Base-by-base conservation (phyloP, 2,888 invertebrate species). In the Stenolophus ochropezus region DNA sequence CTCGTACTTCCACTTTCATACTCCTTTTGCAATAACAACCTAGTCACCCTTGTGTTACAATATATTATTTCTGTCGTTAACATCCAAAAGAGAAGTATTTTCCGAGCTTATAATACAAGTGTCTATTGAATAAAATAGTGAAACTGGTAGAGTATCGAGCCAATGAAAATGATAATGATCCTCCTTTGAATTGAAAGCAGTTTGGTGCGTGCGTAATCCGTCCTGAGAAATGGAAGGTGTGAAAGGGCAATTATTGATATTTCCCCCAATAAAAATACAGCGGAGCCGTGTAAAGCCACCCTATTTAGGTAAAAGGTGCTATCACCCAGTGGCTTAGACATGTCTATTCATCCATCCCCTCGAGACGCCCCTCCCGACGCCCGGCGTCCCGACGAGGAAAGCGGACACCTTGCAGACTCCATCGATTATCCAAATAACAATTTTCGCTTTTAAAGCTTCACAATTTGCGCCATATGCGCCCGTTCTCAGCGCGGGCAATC, bases 381-480 rank as follows among this genome's bases (percentile, higher is more conserved):
- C 20, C 18, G 61, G 42, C 49, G 5, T 21, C 78, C 14, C 23
- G 47, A 20, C 18, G 20, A 49, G 75, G 81, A 81, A 81, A 81
- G 75, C 75, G 81, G 81, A 81, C 81, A 81, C 81, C 81, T 81
- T 75, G 58, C 42, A 61, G 49, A 75, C 75, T 81, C 74, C 53
- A 81, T 81, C 81, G 81, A 81, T 81, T 81, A 81, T 81, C 81
- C 65, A 81, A 81, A 81, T 81, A 81, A 81, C 81, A 81, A 81
- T 81, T 81, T 81, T 81, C 81, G 74, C 81, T 79, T 79, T 79
- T 79, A 79, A 79, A 79, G 69, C 79, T 75, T 75, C 75, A 81
- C 81, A 81, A 75, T 81, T 81, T 56, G 74, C 51, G 81, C 81
- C 81, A 81, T 81, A 81, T 81, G 81, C 47, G 81, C 65, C 8